These are phyloP conservation scores for Lepidotrigona ventralis DNA, from an alignment of 1,140 invertebrate genomes.

Conservation along the genomic window DNA sequence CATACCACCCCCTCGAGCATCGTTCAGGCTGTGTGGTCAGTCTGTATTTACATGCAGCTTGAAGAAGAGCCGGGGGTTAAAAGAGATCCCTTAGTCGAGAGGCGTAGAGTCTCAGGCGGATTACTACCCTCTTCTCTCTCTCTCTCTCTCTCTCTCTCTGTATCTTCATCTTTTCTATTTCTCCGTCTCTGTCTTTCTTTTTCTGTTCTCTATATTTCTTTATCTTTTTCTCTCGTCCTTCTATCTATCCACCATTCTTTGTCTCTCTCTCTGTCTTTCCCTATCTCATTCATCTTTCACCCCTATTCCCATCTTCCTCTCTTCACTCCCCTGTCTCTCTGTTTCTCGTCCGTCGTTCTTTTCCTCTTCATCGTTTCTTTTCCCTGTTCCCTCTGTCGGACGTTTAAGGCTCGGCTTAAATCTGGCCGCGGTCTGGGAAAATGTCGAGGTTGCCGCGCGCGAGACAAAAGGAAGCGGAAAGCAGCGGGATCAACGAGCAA, in stretches of 20 bases:
- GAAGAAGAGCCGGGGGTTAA: constrained; percentile 26
- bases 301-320: too few relatives aligned
- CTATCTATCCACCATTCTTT: too few relatives aligned
- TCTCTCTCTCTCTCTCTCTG: neutral
- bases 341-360: too few relatives aligned
- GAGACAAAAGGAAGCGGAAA: neutral
- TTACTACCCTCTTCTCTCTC: neutral
- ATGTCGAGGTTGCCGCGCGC: constrained; percentile 8
- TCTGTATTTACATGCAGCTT: constrained; percentile 40
- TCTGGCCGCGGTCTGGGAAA: constrained; percentile 17
- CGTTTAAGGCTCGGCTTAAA: constrained; percentile 24
- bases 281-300: too few relatives aligned
- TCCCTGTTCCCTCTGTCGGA: neutral
- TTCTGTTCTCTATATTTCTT: too few relatives aligned
- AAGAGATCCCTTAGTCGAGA: constrained; percentile 16
- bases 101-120: neutral
- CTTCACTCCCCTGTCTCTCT: too few relatives aligned
- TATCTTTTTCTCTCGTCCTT: too few relatives aligned
- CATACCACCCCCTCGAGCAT: too few relatives aligned
- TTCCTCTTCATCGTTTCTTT: too few relatives aligned
- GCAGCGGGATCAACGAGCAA: neutral
- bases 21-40: neutral
- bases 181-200: too few relatives aligned
- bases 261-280: too few relatives aligned
- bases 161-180: neutral